phyloP scores from a whole-genome alignment of 2,888 invertebrate genomes.

The Sphaerophoria taeniata region DNA sequence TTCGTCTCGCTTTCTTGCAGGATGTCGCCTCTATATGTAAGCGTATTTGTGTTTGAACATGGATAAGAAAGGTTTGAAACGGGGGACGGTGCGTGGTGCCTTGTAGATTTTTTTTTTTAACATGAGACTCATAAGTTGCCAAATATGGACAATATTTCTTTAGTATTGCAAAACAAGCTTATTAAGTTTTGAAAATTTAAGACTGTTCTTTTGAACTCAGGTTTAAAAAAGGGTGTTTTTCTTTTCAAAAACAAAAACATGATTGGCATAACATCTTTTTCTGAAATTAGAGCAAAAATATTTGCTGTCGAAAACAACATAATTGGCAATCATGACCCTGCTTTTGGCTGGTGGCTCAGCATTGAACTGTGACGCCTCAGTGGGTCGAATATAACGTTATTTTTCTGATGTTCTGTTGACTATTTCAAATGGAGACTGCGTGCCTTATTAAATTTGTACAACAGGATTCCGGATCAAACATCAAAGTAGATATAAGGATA shows the following conservation, averaged over 20 bases:
- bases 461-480: slow-evolving; percentile 72
- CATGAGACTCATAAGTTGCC: too few species aligned
- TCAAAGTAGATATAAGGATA: slow-evolving; percentile 63
- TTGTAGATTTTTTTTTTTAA: neutral
- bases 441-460: slow-evolving; percentile 74
- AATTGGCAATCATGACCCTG: slow-evolving; percentile 24
- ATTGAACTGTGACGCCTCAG: slow-evolving; percentile 2
- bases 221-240: too few species aligned
- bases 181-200: too few species aligned
- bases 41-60: neutral
- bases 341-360: neutral
- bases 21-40: slow-evolving; percentile 53
- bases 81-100: slow-evolving; percentile 41
- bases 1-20: slow-evolving; percentile 63
- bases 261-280: too few species aligned
- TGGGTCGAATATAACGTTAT: slow-evolving; percentile 26
- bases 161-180: too few species aligned
- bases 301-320: neutral
- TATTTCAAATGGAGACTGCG: slow-evolving; percentile 64
- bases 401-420: slow-evolving; percentile 46
- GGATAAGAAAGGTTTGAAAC: neutral
- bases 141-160: too few species aligned
- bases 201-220: too few species aligned
- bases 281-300: too few species aligned
- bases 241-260: too few species aligned